Conservation (phyloP, 1,140 invertebrate species). For the Drosophila sucinea region DNA sequence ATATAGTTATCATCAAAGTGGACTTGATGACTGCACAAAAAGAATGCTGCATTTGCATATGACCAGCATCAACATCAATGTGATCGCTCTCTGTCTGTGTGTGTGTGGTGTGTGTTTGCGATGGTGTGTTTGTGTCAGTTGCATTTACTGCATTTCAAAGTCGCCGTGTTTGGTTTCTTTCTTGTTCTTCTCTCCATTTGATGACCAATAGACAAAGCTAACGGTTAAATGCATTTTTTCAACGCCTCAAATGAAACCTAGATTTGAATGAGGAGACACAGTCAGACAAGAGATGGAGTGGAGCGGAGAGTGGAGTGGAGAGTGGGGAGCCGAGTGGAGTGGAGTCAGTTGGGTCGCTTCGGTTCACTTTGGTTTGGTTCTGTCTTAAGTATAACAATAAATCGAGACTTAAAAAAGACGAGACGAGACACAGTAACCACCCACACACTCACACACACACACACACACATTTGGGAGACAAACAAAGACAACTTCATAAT, state of each 20-base stretch:
- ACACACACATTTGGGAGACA: neutral
- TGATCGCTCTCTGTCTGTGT: constrained; percentile 24
- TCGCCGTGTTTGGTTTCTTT: constrained; percentile 45
- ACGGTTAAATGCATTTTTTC: constrained; percentile 62
- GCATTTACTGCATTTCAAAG: constrained; percentile 69
- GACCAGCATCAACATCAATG: constrained; percentile 29
- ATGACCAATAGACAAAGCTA: constrained; percentile 55
- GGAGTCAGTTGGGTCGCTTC: neutral
- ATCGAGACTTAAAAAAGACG: constrained; percentile 56
- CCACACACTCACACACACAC: constrained; percentile 43
- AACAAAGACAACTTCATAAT: constrained; percentile 71
- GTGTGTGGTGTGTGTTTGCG: constrained; percentile 41
- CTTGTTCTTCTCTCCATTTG: constrained; percentile 41
- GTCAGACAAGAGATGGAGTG: neutral
- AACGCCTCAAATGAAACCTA: constrained; percentile 28
- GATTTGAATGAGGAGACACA: constrained; percentile 12
- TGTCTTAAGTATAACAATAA: constrained; percentile 70
- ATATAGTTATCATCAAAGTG: constrained; percentile 43
- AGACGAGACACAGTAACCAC: constrained; percentile 34
- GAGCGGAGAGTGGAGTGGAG: neutral
- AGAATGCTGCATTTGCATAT: constrained; percentile 60
- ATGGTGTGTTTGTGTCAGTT: constrained; percentile 72
- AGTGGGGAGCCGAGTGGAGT: neutral
- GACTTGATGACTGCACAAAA: constrained; percentile 47
- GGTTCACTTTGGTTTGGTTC: constrained; percentile 9